A percentile compares a stretch with the other conserved stretches of the same genome.
Evolutionary conservation across 2,888 invertebrate genomes (phyloP).

Genomic region (Chaetoderma sp.): DNA sequence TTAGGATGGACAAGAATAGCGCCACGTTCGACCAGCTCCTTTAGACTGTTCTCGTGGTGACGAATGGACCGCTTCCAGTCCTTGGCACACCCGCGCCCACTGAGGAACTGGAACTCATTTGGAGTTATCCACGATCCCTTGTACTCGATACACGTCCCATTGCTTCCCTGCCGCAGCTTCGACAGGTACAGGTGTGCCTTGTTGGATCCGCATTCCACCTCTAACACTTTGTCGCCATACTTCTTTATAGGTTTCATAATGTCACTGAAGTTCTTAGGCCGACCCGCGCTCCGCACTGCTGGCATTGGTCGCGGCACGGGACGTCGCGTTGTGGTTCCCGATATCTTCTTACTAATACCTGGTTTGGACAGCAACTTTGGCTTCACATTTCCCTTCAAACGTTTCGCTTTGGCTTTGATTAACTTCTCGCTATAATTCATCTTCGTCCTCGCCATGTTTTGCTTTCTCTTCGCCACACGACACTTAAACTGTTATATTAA

Average conservation of each 20-base stretch:
- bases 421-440: no score
- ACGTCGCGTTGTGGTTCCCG: no score
- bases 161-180: constrained; percentile 69
- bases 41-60: constrained; percentile 71
- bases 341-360: no score
- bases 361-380: no score
- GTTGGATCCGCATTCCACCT: constrained; percentile 68
- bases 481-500: no score
- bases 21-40: constrained; percentile 70
- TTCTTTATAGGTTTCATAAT: constrained; percentile 34
- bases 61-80: constrained; percentile 72
- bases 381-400: no score
- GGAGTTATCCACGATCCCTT: constrained; percentile 70
- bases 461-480: no score
- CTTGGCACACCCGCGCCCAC: constrained; percentile 71
- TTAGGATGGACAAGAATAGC: constrained; percentile 69
- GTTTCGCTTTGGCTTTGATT: no score
- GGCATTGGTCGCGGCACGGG: neutral
- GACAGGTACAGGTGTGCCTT: constrained; percentile 65
- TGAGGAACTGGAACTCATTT: constrained; percentile 71
- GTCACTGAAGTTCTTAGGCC: neutral
- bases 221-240: constrained; percentile 57
- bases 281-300: neutral
- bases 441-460: no score
- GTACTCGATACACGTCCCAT: constrained; percentile 71